Evolutionary conservation across 2,113 vertebrate species (phyloP).

Genomic region (Oryzias woworae): DNA sequence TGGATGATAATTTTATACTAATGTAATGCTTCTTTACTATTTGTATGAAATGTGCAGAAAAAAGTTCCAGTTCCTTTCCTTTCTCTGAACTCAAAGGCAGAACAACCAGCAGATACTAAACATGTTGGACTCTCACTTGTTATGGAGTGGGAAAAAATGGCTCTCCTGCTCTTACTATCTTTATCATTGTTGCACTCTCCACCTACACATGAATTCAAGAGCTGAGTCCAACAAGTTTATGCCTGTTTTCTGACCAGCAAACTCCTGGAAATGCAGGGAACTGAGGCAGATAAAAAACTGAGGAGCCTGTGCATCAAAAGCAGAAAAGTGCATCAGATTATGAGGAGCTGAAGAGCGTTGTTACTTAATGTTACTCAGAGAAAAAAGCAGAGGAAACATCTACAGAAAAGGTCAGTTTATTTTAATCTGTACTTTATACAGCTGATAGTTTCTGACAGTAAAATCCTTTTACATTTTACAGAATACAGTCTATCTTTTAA

Average conservation of each 20-base stretch:
- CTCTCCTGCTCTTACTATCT: conserved; percentile 67
- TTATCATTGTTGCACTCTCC: conserved; percentile 67
- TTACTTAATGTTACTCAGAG: too few relatives aligned
- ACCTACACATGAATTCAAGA: conserved; percentile 60
- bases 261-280: conserved; percentile 23
- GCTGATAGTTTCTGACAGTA: too few relatives aligned
- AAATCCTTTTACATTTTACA: too few relatives aligned
- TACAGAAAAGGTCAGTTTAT: too few relatives aligned
- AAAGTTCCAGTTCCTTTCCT: background rate
- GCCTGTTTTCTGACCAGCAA: conserved; percentile 41
- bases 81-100: conserved; percentile 21
- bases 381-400: too few relatives aligned
- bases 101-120: conserved; percentile 54
- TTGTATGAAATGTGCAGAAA: too few relatives aligned
- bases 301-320: background rate
- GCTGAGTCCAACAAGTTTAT: conserved; percentile 49
- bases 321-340: background rate
- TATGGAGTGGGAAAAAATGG: conserved; percentile 48
- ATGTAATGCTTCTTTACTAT: too few relatives aligned
- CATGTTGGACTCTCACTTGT: conserved; percentile 54
- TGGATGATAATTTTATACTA: too few relatives aligned
- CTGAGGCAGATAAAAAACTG: background rate
- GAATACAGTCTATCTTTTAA: too few relatives aligned
- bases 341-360: too few relatives aligned
- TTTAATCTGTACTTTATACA: too few relatives aligned